phyloP scores from a whole-genome alignment of 2,113 vertebrate genomes.

The Rostratula benghalensis region DNA sequence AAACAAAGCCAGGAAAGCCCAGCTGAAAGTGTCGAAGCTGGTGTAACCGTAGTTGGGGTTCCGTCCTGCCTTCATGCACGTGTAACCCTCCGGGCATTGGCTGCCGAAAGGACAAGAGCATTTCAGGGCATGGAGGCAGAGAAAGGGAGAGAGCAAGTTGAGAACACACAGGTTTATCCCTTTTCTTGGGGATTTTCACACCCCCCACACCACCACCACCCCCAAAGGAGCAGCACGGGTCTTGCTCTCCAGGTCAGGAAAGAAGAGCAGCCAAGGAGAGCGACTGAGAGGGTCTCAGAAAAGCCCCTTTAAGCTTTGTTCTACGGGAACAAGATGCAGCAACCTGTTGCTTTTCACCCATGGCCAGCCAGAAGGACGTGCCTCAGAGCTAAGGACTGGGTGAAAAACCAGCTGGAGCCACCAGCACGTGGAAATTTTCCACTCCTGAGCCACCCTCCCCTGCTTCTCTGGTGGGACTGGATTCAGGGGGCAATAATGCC shows the following conservation, averaged over 20 bases:
- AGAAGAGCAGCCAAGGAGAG: neutral
- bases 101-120: conserved; percentile 66
- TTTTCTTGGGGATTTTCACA: neutral
- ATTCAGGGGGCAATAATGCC: neutral
- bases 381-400: neutral
- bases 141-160: neutral
- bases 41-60: conserved; percentile 99
- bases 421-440: fast-evolving
- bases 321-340: fast-evolving
- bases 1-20: conserved; percentile 97
- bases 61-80: conserved; percentile 94
- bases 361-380: fast-evolving
- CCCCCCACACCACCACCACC: neutral
- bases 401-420: neutral
- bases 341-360: fast-evolving
- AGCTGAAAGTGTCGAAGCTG: conserved; percentile 97
- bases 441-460: neutral
- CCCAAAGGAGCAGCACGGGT: no score
- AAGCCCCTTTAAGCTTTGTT: neutral
- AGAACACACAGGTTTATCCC: fast-evolving
- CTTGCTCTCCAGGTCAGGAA: fast-evolving
- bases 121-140: neutral
- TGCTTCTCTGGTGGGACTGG: neutral
- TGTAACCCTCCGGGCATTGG: conserved; percentile 92
- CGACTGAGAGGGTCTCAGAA: neutral